phyloP scores from a whole-genome alignment of 2,113 vertebrate species.

The Dascyllus trimaculatus region DNA sequence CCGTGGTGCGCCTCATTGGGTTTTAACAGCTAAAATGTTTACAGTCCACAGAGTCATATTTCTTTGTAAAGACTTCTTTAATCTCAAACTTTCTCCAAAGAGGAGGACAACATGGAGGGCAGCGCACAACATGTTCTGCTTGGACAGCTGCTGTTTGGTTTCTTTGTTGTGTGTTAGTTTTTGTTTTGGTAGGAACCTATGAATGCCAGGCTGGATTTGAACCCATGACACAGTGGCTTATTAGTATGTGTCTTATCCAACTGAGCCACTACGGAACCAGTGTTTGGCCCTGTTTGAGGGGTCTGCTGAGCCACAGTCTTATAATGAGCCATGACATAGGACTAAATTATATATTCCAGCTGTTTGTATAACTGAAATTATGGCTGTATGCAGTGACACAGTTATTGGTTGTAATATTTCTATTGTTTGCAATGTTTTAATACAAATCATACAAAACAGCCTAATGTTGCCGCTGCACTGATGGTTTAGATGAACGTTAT shows the following conservation, averaged over 20 bases:
- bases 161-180: conserved; percentile 30
- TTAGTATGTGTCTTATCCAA: conserved; percentile 20
- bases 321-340: background rate
- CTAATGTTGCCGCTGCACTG: no score
- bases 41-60: background rate
- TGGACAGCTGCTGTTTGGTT: conserved; percentile 71
- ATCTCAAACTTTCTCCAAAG: conserved; percentile 5
- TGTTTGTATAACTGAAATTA: background rate
- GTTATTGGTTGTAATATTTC: background rate
- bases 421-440: no score
- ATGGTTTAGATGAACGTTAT: no score
- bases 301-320: conserved; percentile 21
- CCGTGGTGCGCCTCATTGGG: conserved; percentile 9
- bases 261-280: conserved; percentile 27
- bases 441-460: no score
- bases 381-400: background rate
- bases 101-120: conserved; percentile 12
- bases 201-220: conserved; percentile 26
- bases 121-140: conserved; percentile 48
- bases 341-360: background rate
- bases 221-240: conserved; percentile 22
- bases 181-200: conserved; percentile 30
- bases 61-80: background rate
- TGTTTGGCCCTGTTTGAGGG: conserved; percentile 17
- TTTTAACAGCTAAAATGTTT: conserved; percentile 13